phyloP scores from a whole-genome alignment of 2,797 vertebrate genomes.

The Falco biarmicus region DNA sequence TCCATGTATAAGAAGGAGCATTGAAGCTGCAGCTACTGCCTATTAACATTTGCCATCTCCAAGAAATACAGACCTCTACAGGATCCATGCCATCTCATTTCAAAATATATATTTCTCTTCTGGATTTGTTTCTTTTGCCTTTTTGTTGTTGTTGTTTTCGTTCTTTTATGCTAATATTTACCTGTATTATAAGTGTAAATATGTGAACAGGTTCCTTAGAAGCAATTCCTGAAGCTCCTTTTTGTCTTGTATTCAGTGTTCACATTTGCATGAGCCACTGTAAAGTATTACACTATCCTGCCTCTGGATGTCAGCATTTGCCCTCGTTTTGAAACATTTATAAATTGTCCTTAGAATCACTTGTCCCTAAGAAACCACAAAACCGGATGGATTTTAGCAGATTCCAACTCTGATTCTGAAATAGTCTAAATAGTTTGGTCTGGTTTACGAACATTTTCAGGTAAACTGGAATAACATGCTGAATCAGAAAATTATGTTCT shows the following conservation, averaged over 20 bases:
- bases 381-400: neutral
- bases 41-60: neutral
- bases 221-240: neutral
- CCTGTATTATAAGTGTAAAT: neutral
- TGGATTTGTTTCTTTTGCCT: neutral
- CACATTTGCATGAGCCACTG: neutral
- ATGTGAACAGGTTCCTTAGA: neutral
- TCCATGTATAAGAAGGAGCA: neutral
- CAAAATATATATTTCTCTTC: neutral
- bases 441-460: neutral
- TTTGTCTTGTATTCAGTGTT: neutral
- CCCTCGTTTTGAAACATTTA: neutral
- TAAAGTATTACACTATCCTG: neutral
- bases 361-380: neutral
- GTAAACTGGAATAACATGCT: neutral
- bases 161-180: neutral
- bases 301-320: slow-evolving; percentile 65
- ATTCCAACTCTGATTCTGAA: neutral
- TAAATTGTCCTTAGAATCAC: fast-evolving
- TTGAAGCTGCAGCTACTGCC: neutral
- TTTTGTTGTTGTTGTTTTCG: neutral
- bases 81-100: neutral
- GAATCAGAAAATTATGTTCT: neutral
- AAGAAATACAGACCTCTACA: neutral
- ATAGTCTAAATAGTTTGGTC: neutral